Evolutionary conservation across 2,888 invertebrate genomes (phyloP), one percentile per base, ranked within the genome.

Genomic region (Strigamia transsilvanica): DNA sequence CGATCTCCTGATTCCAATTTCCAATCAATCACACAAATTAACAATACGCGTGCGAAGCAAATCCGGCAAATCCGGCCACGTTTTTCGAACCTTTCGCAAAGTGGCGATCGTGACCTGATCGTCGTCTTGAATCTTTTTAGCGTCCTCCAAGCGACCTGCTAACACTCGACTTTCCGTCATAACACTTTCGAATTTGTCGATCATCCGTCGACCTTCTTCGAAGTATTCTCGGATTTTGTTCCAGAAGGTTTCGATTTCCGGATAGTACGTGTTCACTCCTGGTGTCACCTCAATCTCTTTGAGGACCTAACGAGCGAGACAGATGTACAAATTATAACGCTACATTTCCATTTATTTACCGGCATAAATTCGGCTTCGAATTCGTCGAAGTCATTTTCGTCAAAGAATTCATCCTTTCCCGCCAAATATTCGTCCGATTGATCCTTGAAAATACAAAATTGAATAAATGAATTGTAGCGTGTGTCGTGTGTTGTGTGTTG

Each of bases 1-100:
- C 82, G 32, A 82, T 56, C 42, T 82, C 82, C 82, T 82, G 27
- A 73, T 23, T 73, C 32, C 32, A 73, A 27, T 73, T 73, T 66
- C 27, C 27, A 66, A 79, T 79, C 18, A 79, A 79, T n/a, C n/a
- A n/a, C n/a, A n/a, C n/a, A 42, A 79, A 79, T n/a, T n/a, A n/a
- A n/a, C n/a, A n/a, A n/a, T n/a, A n/a, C n/a, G n/a, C n/a, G n/a
- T n/a, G n/a, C n/a, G n/a, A n/a, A n/a, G n/a, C n/a, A n/a, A n/a
- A n/a, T n/a, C n/a, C 51, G 13, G 51, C 23, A 56, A 56, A 1
- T n/a, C n/a, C n/a, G n/a, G n/a, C n/a, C n/a, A n/a, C n/a, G n/a
- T n/a, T n/a, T n/a, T 80, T 27, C 32, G 5, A 23, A 81, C 81
- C 77, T 66, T 81, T 73, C 77, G 10, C 27, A 81, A 41, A 15